Base-by-base conservation (phyloP, 2,113 vertebrate species). In the Panthera uncia region DNA sequence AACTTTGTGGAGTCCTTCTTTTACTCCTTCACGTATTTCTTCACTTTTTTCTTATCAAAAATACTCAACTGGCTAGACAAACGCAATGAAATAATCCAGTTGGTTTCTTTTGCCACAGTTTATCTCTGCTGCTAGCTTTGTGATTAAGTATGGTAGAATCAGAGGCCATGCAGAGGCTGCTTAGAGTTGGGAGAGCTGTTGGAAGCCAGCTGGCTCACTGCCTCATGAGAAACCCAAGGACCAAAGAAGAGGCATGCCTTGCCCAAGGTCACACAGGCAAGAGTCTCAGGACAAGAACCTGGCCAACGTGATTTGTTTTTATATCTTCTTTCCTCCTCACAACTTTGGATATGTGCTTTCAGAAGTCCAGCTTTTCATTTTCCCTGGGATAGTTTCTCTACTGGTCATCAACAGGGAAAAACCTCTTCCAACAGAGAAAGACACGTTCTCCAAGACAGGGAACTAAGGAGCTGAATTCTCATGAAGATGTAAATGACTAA, bases 1-100 rank as follows among this genome's bases (percentile, higher is more conserved):
- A 88, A 97, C 71, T 96, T 95, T 94, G 19, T 66, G 16, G n/a
- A 48, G 23, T 85, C 29, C 90, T 25, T 95, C 86, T 86, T 73
- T 84, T 97, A 94, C 61, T 84, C 18, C 19, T 41, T 95, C 27
- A 10, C 21, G 23, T 2, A 69, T n/a, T 57, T 85, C 41, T 45
- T 71, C 11, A 55, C 11, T 80, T 76, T 92, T 83, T 94, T 91
- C 48, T 29, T 76, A 94, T 48, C 3, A 66, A 89, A 97, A 86
- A n/a, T 50, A 84, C 19, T 88, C 29, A 29, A 29, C 16, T 45
- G 36, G 23, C 38, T 86, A 82, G 15, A 73, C 25, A 91, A 66
- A 80, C 3, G 63, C 33, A 1, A 45, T 92, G 69, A 97, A 69
- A 85, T 36, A 69, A 65, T 71, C 36, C 78, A 0, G 2, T 38